These are phyloP conservation scores for Danaus chrysippus DNA, from an alignment of 2,888 invertebrate species.

Conservation along the genomic window DNA sequence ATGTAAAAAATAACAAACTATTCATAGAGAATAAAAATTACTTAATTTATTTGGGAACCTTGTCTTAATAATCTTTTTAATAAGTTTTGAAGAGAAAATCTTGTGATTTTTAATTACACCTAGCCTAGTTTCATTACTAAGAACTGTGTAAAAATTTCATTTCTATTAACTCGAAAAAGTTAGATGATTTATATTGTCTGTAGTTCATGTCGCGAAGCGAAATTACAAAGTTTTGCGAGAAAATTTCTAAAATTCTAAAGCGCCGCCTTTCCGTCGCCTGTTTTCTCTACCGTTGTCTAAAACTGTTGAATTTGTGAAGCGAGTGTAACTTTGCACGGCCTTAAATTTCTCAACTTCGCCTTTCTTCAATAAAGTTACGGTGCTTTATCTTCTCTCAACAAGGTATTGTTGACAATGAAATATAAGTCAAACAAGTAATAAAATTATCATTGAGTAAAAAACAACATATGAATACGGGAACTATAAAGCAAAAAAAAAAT, in stretches of 20 bases:
- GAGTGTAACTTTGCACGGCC: constrained; percentile 67
- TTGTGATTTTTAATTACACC: neutral
- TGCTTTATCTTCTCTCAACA: constrained; percentile 62
- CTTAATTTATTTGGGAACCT: too few species aligned
- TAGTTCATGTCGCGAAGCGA: constrained; percentile 35
- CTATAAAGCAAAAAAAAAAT: too few species aligned
- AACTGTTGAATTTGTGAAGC: constrained; percentile 58
- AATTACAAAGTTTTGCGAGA: constrained; percentile 65
- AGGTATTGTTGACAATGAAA: constrained; percentile 54
- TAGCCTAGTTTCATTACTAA: neutral
- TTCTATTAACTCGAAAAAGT: constrained; percentile 16
- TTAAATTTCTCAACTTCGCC: constrained; percentile 69
- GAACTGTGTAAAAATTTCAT: neutral
- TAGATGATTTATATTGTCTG: constrained; percentile 30
- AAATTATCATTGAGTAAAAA: neutral
- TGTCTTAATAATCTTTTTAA: too few species aligned
- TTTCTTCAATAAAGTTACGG: constrained; percentile 58
- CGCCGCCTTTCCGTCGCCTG: constrained; percentile 51
- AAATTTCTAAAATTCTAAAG: constrained; percentile 75
- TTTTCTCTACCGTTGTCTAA: constrained; percentile 47
- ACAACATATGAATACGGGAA: too few species aligned
- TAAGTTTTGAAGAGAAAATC: too few species aligned
- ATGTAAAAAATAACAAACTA: too few species aligned
- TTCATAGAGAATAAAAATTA: too few species aligned
- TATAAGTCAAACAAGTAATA: constrained; percentile 39